Evolutionary conservation across 1,140 invertebrate species (phyloP).

Genomic region (Cataglyphis hispanica): DNA sequence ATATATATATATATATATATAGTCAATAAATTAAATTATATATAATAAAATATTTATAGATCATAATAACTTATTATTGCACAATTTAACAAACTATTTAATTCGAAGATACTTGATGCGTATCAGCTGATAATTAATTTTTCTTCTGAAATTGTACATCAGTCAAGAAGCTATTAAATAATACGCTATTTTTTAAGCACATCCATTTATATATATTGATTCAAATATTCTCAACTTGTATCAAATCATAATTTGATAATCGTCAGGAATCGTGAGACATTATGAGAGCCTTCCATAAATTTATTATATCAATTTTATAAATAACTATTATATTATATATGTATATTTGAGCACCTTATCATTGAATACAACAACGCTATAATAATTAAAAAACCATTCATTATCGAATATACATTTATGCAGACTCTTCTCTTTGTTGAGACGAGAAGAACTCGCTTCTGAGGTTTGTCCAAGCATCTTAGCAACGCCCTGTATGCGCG

Average conservation of each 20-base stretch:
- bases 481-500: conserved; percentile 24
- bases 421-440: neutral
- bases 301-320: neutral
- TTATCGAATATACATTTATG: neutral
- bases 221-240: neutral
- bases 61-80: neutral
- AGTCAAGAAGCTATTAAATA: neutral
- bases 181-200: neutral
- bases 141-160: neutral
- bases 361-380: neutral
- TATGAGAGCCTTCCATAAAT: neutral
- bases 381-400: neutral
- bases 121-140: neutral
- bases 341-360: neutral
- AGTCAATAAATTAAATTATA: neutral
- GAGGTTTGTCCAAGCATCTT: neutral
- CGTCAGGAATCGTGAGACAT: neutral
- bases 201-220: neutral
- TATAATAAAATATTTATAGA: neutral
- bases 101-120: neutral
- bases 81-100: neutral
- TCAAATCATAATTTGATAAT: neutral
- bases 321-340: neutral
- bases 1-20: neutral
- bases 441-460: neutral